A percentile compares a stretch with the other conserved stretches of the same genome.
Conservation (phyloP, 2,797 vertebrate species). For the Microcaecilia unicolor region DNA sequence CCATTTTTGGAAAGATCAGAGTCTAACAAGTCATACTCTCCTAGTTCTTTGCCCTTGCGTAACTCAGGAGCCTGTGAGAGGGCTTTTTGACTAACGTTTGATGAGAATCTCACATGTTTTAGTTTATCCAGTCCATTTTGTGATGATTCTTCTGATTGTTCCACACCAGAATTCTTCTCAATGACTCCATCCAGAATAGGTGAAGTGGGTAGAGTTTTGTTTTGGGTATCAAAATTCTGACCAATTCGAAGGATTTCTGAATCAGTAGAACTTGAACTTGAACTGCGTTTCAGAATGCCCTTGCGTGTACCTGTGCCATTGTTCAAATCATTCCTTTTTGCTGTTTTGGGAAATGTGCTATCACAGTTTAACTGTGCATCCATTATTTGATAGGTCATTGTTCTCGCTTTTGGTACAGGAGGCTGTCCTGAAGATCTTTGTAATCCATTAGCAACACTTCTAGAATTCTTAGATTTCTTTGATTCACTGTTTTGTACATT, state of each 20-base stretch:
- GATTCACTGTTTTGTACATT: constrained; percentile 26
- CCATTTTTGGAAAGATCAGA: constrained; percentile 13
- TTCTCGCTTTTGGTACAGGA: constrained; percentile 83
- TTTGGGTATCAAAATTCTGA: constrained; percentile 34
- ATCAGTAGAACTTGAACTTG: constrained; percentile 68
- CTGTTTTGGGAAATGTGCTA: constrained; percentile 14
- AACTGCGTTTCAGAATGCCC: constrained; percentile 61
- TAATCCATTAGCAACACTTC: constrained; percentile 27
- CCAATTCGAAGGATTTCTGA: constrained; percentile 46
- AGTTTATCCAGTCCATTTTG: constrained; percentile 48
- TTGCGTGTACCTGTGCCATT: constrained; percentile 39
- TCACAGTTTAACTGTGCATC: constrained; percentile 37
- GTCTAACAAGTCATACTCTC: constrained; percentile 57
- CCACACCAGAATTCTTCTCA: constrained; percentile 15
- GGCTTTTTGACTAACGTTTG: constrained; percentile 20
- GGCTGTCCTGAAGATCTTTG: constrained; percentile 36
- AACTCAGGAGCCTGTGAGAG: constrained; percentile 22
- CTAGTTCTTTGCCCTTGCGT: constrained; percentile 35
- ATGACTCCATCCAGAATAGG: constrained; percentile 49
- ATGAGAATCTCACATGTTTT: constrained; percentile 75
- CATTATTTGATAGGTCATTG: constrained; percentile 48
- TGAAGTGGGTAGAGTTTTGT: constrained; percentile 26
- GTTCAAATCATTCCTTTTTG: constrained; percentile 19
- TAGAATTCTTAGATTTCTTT: constrained; percentile 6
- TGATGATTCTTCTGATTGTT: constrained; percentile 21